Percentiles rank a stretch among this genome's conserved stretches.
phyloP scores from a whole-genome alignment of 2,888 invertebrate species.

The Mesorhabditis sp. region DNA sequence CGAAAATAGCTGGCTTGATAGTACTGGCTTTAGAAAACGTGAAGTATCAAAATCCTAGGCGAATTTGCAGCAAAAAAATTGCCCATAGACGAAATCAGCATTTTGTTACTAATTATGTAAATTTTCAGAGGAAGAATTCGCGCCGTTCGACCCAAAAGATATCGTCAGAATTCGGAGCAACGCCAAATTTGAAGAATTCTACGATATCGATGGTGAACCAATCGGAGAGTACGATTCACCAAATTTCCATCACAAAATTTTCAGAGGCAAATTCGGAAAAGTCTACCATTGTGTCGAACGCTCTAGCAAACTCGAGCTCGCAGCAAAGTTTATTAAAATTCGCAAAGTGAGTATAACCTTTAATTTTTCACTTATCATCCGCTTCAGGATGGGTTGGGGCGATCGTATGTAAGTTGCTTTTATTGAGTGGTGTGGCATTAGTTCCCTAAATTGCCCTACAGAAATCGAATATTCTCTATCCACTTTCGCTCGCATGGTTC shows the following conservation, averaged over 20 bases:
- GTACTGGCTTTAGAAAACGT: no score
- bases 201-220: slow-evolving; percentile 32
- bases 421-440: not conserved
- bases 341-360: slow-evolving; percentile 20
- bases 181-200: slow-evolving; percentile 39
- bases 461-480: no score
- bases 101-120: no score
- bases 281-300: slow-evolving; percentile 67
- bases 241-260: slow-evolving; percentile 13
- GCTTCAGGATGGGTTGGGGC: not conserved
- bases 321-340: slow-evolving; percentile 74
- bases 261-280: slow-evolving; percentile 40
- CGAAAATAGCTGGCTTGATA: no score
- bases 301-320: slow-evolving; percentile 68
- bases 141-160: slow-evolving; percentile 39
- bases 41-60: no score
- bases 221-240: slow-evolving; percentile 34
- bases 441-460: not conserved
- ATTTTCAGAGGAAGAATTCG: not conserved
- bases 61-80: no score
- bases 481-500: no score
- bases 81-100: no score
- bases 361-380: not conserved
- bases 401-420: not conserved
- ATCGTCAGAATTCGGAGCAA: slow-evolving; percentile 31